Percentiles rank a stretch among this genome's conserved stretches.
phyloP scores from a whole-genome alignment of 1,140 invertebrate genomes.

The Drosophila varians region DNA sequence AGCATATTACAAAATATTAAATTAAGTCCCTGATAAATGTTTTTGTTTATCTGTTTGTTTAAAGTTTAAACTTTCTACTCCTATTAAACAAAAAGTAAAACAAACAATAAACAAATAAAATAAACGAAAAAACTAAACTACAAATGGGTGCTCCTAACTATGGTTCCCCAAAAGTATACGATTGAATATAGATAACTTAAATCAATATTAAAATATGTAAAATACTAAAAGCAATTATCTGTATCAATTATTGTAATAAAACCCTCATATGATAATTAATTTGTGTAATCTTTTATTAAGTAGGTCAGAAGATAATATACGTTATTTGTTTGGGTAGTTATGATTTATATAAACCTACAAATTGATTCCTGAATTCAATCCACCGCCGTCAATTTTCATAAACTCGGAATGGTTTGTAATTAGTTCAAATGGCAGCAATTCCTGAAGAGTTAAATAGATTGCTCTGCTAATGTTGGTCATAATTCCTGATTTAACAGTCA shows the following conservation, averaged over 20 bases:
- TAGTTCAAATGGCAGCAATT: neutral
- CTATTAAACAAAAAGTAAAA: constrained; percentile 17
- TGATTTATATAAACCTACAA: no score
- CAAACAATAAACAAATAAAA: constrained; percentile 10
- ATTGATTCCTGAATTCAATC: no score
- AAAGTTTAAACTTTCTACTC: constrained; percentile 12
- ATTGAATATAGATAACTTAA: constrained; percentile 38
- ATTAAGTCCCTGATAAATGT: neutral
- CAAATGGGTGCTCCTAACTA: constrained; percentile 13
- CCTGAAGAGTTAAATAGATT: neutral
- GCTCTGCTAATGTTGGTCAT: constrained; percentile 20
- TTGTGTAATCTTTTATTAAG: no score
- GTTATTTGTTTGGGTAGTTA: no score
- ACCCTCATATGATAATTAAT: neutral
- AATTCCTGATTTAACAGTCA: neutral
- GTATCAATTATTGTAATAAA: constrained; percentile 42
- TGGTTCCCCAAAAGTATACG: constrained; percentile 27
- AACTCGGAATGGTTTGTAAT: neutral
- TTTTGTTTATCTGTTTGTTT: neutral
- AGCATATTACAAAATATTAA: neutral
- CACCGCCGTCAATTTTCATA: no score
- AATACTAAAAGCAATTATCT: constrained; percentile 44
- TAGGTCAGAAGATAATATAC: no score
- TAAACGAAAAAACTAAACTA: constrained; percentile 21
- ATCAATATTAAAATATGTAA: constrained; percentile 36